These are phyloP conservation scores for Caenorhabditis wallacei DNA, from an alignment of 2,888 invertebrate genomes.

Conservation along the genomic window DNA sequence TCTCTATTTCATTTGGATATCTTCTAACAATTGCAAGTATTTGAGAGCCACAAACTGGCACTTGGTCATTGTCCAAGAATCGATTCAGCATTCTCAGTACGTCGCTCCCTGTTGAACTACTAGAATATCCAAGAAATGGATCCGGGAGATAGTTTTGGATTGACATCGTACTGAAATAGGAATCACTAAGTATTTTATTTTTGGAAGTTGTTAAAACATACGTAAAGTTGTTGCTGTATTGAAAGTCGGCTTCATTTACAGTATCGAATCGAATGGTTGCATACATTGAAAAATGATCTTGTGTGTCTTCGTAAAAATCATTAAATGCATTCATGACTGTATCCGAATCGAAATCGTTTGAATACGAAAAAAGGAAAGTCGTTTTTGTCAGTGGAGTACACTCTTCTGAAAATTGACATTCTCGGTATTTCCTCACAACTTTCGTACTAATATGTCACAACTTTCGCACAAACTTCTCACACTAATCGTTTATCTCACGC, in stretches of 20 bases:
- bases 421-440: too few relatives aligned
- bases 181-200: too few relatives aligned
- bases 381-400: not conserved
- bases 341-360: not conserved
- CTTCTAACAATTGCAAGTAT: not conserved
- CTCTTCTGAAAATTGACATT: too few relatives aligned
- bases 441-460: too few relatives aligned
- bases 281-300: not conserved
- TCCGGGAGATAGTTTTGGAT: not conserved
- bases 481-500: too few relatives aligned
- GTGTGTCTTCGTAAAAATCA: not conserved
- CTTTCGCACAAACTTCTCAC: too few relatives aligned
- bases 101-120: not conserved
- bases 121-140: not conserved
- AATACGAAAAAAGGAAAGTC: not conserved
- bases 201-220: not conserved
- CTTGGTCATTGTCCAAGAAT: slow-evolving; percentile 10
- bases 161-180: too few relatives aligned
- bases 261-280: not conserved
- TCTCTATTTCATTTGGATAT: not conserved
- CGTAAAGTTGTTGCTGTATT: not conserved
- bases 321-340: not conserved
- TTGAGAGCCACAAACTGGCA: not conserved
- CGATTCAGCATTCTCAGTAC: not conserved
- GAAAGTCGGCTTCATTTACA: not conserved